Evolutionary conservation across 2,888 invertebrate species (phyloP).

Genomic region (Plebejus anna): DNA sequence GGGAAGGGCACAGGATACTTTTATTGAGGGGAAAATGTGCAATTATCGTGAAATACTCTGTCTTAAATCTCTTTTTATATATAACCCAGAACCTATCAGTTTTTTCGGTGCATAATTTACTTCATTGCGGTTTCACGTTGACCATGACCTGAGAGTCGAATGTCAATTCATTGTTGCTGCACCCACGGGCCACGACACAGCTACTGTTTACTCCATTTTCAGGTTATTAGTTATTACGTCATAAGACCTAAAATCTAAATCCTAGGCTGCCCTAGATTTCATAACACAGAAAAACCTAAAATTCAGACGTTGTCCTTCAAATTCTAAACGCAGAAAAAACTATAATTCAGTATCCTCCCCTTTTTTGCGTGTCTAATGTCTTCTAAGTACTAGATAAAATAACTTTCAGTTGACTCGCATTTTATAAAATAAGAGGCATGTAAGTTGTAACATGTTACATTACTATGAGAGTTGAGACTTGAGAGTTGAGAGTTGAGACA

Average conservation of each 20-base stretch:
- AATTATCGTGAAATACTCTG: neutral
- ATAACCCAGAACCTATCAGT: neutral
- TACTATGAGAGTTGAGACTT: too few species aligned
- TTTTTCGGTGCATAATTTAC: neutral
- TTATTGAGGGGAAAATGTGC: too few species aligned
- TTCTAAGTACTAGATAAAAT: too few species aligned
- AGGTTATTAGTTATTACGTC: neutral
- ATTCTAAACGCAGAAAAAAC: too few species aligned
- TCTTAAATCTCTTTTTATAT: neutral
- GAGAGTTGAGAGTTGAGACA: too few species aligned
- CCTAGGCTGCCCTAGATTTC: neutral
- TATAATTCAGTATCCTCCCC: too few species aligned
- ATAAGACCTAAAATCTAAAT: neutral
- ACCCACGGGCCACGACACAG: neutral
- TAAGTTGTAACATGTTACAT: too few species aligned
- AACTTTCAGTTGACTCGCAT: too few species aligned
- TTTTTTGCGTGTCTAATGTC: too few species aligned
- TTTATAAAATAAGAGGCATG: too few species aligned
- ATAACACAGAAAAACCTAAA: neutral
- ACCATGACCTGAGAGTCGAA: neutral
- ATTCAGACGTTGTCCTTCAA: too few species aligned
- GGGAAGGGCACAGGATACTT: too few species aligned
- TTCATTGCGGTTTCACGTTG: neutral
- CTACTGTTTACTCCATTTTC: neutral
- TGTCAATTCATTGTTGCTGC: neutral